Evolutionary conservation across 2,113 vertebrate genomes (phyloP).

Genomic region (Caretta caretta): DNA sequence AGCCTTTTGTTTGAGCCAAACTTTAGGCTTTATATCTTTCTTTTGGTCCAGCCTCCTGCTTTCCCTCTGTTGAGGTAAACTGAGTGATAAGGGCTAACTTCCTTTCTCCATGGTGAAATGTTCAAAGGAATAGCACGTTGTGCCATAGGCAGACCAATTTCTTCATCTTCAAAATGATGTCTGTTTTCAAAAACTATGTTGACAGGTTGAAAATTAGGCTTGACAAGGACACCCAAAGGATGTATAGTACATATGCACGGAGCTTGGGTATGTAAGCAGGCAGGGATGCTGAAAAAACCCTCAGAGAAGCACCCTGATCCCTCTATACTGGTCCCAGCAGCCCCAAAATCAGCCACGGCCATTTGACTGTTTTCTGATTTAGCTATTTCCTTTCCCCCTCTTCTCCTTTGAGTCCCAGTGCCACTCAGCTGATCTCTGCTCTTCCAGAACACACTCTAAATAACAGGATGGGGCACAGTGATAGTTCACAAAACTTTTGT

Average conservation of each 20-base stretch:
- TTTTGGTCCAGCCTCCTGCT: fast-evolving
- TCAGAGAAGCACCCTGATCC: background rate
- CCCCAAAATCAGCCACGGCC: background rate
- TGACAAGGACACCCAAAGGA: background rate
- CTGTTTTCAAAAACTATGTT: background rate
- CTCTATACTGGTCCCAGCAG: background rate
- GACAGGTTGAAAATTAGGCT: background rate
- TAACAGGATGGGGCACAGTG: background rate
- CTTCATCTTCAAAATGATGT: background rate
- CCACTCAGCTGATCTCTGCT: background rate
- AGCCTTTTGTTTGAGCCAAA: background rate
- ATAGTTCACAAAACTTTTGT: slow-evolving; percentile 9
- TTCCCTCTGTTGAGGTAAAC: background rate
- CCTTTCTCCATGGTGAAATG: fast-evolving
- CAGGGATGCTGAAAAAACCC: background rate
- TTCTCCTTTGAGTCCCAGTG: fast-evolving
- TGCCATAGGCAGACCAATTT: background rate
- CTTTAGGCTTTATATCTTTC: background rate
- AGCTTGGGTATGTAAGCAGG: fast-evolving
- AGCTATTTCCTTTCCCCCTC: background rate
- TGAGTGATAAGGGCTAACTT: background rate
- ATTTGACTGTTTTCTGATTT: background rate
- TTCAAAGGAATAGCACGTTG: background rate
- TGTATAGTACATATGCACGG: background rate
- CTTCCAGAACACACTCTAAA: background rate